Evolutionary conservation across 2,888 invertebrate species (phyloP), one percentile per base, ranked within the genome.

Genomic region (Pherbina coryleti): DNA sequence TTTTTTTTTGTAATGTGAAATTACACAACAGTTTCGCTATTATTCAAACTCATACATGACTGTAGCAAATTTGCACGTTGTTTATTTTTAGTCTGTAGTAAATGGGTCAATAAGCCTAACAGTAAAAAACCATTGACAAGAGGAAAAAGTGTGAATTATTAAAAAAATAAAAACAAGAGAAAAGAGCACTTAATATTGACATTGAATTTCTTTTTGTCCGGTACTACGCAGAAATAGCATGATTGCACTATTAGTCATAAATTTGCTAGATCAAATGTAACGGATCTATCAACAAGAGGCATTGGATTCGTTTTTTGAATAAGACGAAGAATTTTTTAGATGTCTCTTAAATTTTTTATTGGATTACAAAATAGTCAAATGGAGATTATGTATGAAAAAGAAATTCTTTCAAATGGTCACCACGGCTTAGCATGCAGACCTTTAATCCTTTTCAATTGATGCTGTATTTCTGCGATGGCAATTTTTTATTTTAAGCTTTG

Each of bases 171-270:
- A 55, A n/a, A 7, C 55, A 8, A 28, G 25, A 14, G 57, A 60
- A 14, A 60, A 37, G 44, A 67, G n/a, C 11, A 14, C 34, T 34
- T 67, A 67, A 44, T 34, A 67, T 67, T 67, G 67, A 34, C 67
- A 67, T 67, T 67, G 44, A 64, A 34, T 64, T 11, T 34, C 8
- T 8, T 19, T 34, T 37, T 67, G 37, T 37, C 9, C 19, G 0
- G 11, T 1, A 25, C 22, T 64, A 44, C 7, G 11, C 37, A 25
- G 11, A 4, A 11, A 9, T 14, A 22, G 14, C 57, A 28, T 60
- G 1, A 60, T 60, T 60, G 7, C 1, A 11, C 57, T 14, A 60
- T 60, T 60, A 60, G 19, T 19, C 57, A 60, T 60, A 8, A 14
- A n/a, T 4, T 14, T 7, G 2, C 4, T 7, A 4, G 1, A 14